These are phyloP conservation scores for Geodia barretti DNA, from an alignment of 37 sponge, comb jelly and placozoan genomes.

Conservation along the genomic window DNA sequence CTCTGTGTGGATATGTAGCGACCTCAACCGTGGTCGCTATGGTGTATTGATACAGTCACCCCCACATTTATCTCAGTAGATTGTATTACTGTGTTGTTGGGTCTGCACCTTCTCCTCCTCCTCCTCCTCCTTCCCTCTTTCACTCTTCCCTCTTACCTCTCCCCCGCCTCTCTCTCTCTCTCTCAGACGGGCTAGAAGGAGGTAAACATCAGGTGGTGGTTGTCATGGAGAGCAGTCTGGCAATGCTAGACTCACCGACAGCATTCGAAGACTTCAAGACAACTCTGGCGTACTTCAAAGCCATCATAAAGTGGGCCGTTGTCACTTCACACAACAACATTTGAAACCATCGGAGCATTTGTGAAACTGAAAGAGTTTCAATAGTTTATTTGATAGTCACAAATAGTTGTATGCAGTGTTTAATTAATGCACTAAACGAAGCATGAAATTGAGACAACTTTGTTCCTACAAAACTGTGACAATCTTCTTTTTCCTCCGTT, in stretches of 20 bases:
- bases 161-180: background rate
- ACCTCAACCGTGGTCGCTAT: too few species aligned
- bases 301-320: conserved; percentile 28
- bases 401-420: too few species aligned
- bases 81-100: too few species aligned
- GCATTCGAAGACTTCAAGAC: conserved; percentile 9
- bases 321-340: too few species aligned
- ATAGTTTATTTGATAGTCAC: too few species aligned
- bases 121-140: background rate
- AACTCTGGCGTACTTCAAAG: conserved; percentile 25
- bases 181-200: conserved; percentile 31
- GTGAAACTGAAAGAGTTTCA: too few species aligned
- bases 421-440: background rate
- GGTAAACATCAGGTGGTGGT: conserved; percentile 21
- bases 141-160: background rate
- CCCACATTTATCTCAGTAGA: too few species aligned
- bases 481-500: background rate
- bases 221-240: conserved; percentile 23
- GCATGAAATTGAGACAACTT: too few species aligned
- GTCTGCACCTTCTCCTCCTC: background rate
- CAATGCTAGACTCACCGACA: conserved; percentile 4
- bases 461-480: too few species aligned
- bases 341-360: too few species aligned
- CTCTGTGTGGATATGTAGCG: too few species aligned
- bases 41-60: too few species aligned